A percentile compares a stretch with the other conserved stretches of the same genome.
These are phyloP conservation scores for Odocoileus virginianus DNA, from an alignment of 2,113 vertebrate species.

Conservation along the genomic window DNA sequence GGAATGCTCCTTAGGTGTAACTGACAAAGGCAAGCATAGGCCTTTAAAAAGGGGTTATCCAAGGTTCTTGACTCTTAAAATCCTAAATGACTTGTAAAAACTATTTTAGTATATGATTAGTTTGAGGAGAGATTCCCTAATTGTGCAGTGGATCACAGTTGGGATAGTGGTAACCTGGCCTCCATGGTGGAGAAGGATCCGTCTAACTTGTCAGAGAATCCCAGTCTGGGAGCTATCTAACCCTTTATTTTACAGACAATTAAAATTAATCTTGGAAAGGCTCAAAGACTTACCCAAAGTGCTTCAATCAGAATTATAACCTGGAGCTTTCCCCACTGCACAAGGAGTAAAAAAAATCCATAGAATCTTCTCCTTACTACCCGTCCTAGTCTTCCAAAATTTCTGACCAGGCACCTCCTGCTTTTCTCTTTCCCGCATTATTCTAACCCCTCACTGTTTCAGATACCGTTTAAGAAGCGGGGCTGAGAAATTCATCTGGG, in stretches of 20 bases:
- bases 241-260: not conserved
- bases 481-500: constrained; percentile 15
- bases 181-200: not conserved
- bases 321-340: not conserved
- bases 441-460: not conserved
- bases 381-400: not conserved
- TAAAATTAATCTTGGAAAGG: not conserved
- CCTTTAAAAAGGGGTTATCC: not conserved
- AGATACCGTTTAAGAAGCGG: not conserved
- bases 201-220: not conserved
- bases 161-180: not conserved
- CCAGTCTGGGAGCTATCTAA: not conserved
- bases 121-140: not conserved
- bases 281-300: not conserved
- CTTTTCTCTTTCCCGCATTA: not conserved
- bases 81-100: not conserved
- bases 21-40: not conserved
- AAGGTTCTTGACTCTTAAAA: not conserved
- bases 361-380: no score
- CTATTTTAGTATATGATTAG: not conserved
- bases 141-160: not conserved
- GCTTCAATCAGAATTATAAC: not conserved
- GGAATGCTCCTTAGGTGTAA: not conserved
- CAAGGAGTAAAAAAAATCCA: not conserved
- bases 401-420: not conserved